Percentiles rank a stretch among this genome's conserved stretches.
phyloP scores from a whole-genome alignment of 2,113 vertebrate genomes.

The Fulmarus glacialis region DNA sequence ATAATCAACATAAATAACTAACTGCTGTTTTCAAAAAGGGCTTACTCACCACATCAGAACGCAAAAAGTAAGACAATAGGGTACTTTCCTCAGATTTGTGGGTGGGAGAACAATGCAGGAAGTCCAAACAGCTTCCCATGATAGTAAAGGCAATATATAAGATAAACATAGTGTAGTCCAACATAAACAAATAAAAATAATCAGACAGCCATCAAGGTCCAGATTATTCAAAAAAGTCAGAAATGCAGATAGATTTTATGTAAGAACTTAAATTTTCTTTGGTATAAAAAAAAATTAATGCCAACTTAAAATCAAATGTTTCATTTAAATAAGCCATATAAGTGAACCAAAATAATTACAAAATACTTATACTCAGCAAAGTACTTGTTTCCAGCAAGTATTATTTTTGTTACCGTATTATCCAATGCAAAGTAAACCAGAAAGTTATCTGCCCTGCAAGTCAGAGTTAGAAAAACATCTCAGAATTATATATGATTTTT shows the following conservation, averaged over 20 bases:
- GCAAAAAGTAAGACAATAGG: neutral
- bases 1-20: neutral
- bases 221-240: neutral
- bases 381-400: neutral
- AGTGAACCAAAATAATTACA: neutral
- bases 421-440: neutral
- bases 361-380: neutral
- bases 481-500: neutral
- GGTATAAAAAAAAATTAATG: neutral
- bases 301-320: neutral
- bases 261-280: neutral
- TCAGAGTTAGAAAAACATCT: neutral
- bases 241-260: neutral
- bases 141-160: neutral
- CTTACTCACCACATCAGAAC: neutral
- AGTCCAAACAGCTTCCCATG: neutral
- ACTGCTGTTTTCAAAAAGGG: neutral
- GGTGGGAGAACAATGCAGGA: neutral
- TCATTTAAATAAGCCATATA: neutral
- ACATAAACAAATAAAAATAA: neutral
- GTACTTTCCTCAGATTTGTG: neutral
- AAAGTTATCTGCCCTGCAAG: neutral
- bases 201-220: neutral
- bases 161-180: neutral
- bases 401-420: neutral